Evolutionary conservation across 2,888 invertebrate genomes (phyloP).

Genomic region (Pterostichus niger): DNA sequence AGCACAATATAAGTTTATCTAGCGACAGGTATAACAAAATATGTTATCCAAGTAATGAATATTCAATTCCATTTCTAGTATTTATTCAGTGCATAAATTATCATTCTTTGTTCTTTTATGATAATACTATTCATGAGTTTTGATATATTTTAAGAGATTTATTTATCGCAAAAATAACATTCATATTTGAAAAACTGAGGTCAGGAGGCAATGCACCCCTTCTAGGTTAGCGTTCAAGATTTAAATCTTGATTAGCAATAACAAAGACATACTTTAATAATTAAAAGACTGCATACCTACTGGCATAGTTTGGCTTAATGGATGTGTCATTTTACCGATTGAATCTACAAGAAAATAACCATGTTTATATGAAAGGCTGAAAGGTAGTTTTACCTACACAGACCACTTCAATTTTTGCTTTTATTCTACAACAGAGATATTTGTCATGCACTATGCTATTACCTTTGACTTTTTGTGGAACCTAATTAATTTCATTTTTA

Average conservation of each 20-base stretch:
- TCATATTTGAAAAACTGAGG: slow-evolving; percentile 29
- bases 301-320: not conserved
- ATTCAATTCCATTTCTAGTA: slow-evolving; percentile 41
- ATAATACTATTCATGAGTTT: slow-evolving; percentile 44
- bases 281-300: slow-evolving; percentile 22
- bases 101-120: slow-evolving; percentile 45
- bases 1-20: not conserved
- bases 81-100: slow-evolving; percentile 43
- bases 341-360: not conserved
- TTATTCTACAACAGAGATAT: not conserved
- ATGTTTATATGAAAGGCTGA: too few relatives aligned
- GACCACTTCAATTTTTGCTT: not conserved
- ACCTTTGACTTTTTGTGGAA: too few relatives aligned
- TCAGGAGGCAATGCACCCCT: slow-evolving; percentile 15
- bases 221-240: slow-evolving; percentile 11
- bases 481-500: too few relatives aligned
- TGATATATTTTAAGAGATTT: slow-evolving; percentile 38
- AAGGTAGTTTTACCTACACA: not conserved
- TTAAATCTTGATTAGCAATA: slow-evolving; percentile 9
- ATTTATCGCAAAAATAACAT: slow-evolving; percentile 23
- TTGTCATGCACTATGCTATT: too few relatives aligned
- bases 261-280: slow-evolving; percentile 36
- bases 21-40: slow-evolving; percentile 21
- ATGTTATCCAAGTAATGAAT: slow-evolving; percentile 21
- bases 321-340: not conserved